phyloP scores from a whole-genome alignment of 2,888 invertebrate genomes.

The Carpatolechia fugitivella region DNA sequence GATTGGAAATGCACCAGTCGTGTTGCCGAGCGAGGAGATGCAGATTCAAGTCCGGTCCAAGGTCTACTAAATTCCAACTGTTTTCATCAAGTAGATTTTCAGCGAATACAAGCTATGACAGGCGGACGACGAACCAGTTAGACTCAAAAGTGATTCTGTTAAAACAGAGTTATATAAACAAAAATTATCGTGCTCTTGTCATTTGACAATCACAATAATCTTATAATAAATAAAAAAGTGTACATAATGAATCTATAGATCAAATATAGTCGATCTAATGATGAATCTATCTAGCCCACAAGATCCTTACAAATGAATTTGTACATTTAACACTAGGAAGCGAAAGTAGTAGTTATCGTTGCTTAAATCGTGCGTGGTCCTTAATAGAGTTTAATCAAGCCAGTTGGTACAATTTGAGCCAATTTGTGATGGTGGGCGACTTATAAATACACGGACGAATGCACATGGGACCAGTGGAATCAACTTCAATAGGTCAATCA shows the following conservation, averaged over 20 bases:
- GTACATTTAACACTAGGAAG: background rate
- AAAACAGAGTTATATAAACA: too few species aligned
- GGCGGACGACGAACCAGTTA: too few species aligned
- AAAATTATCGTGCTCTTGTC: too few species aligned
- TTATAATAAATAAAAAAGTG: too few species aligned
- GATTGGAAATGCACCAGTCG: too few species aligned
- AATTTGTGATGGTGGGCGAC: slow-evolving; percentile 57
- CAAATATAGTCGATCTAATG: too few species aligned
- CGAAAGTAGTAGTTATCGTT: slow-evolving; percentile 14
- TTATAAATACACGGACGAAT: slow-evolving; percentile 39
- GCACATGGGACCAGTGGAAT: slow-evolving; percentile 39
- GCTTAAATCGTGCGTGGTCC: slow-evolving; percentile 17
- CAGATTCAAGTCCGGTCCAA: background rate
- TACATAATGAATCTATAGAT: too few species aligned
- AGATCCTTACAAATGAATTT: background rate
- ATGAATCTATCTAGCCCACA: background rate
- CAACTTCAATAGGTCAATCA: slow-evolving; percentile 48
- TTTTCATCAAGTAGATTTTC: too few species aligned
- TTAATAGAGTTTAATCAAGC: slow-evolving; percentile 59
- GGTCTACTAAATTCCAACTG: too few species aligned
- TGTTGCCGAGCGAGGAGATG: background rate
- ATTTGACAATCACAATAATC: too few species aligned
- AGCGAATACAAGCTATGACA: too few species aligned
- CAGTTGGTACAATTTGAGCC: slow-evolving; percentile 60
- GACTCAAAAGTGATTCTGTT: too few species aligned